phyloP scores from a whole-genome alignment of 2,888 invertebrate genomes.

The Lasiommata megera region DNA sequence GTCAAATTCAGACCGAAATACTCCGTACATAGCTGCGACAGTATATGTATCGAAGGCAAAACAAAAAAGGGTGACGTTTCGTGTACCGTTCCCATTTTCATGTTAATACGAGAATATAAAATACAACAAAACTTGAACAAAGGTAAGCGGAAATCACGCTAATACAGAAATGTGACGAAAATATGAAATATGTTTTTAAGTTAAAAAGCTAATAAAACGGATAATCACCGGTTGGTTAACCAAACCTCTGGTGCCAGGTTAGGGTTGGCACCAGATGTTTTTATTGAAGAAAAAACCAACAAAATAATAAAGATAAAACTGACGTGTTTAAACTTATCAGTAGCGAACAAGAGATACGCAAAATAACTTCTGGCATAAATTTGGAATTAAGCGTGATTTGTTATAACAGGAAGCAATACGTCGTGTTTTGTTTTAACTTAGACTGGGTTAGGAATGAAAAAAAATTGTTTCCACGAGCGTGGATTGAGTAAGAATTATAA shows the following conservation, averaged over 20 bases:
- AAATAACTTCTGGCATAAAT: neutral
- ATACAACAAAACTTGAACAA: neutral
- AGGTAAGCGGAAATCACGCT: slow-evolving; percentile 15
- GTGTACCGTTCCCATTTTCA: neutral
- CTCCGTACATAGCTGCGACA: neutral
- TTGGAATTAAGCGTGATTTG: too few species aligned
- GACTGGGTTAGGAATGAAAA: too few species aligned
- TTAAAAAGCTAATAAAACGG: slow-evolving; percentile 23
- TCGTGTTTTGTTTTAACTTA: too few species aligned
- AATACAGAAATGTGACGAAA: slow-evolving; percentile 14
- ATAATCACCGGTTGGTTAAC: slow-evolving; percentile 16
- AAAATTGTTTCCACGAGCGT: too few species aligned
- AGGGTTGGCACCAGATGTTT: slow-evolving; percentile 23
- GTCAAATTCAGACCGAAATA: neutral
- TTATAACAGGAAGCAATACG: too few species aligned
- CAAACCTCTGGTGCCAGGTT: slow-evolving; percentile 26
- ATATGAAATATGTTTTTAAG: slow-evolving; percentile 10
- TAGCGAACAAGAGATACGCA: neutral
- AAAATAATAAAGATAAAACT: slow-evolving; percentile 21
- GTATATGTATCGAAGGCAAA: neutral
- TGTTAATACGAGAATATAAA: neutral
- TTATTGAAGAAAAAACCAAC: slow-evolving; percentile 20
- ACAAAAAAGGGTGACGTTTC: neutral
- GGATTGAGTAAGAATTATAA: too few species aligned
- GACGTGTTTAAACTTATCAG: slow-evolving; percentile 12